Conservation (phyloP, 2,797 vertebrate species). For the Cryptoprocta ferox region DNA sequence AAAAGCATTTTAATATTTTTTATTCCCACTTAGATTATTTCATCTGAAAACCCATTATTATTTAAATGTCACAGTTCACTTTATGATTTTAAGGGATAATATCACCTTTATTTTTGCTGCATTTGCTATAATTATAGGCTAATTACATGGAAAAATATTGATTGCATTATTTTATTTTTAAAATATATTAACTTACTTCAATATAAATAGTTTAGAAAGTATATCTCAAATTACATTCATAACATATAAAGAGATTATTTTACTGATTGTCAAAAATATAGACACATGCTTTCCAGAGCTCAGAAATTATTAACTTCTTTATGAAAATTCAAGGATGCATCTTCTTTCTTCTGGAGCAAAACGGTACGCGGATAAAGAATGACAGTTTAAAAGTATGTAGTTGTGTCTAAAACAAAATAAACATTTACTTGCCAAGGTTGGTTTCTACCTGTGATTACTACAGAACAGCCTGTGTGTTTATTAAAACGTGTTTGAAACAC, state of each 20-base stretch:
- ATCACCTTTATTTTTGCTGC: constrained; percentile 72
- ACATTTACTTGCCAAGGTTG: background rate
- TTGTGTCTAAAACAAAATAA: constrained; percentile 24
- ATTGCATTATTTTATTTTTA: background rate
- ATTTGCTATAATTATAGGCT: constrained; percentile 75
- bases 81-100: constrained; percentile 64
- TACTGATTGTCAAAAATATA: constrained; percentile 31
- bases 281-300: constrained; percentile 7
- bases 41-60: constrained; percentile 17
- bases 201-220: constrained; percentile 60
- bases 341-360: background rate
- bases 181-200: constrained; percentile 12
- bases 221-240: constrained; percentile 39
- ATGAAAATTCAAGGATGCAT: background rate
- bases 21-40: background rate
- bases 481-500: background rate
- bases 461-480: background rate
- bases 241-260: constrained; percentile 30
- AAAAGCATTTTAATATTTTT: background rate
- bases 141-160: constrained; percentile 79
- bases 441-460: background rate
- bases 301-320: constrained; percentile 59
- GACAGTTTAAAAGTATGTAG: background rate
- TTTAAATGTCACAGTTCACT: background rate
- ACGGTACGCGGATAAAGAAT: background rate